Conservation (phyloP, 1,140 invertebrate species). For the Aporrectodea caliginosa region DNA sequence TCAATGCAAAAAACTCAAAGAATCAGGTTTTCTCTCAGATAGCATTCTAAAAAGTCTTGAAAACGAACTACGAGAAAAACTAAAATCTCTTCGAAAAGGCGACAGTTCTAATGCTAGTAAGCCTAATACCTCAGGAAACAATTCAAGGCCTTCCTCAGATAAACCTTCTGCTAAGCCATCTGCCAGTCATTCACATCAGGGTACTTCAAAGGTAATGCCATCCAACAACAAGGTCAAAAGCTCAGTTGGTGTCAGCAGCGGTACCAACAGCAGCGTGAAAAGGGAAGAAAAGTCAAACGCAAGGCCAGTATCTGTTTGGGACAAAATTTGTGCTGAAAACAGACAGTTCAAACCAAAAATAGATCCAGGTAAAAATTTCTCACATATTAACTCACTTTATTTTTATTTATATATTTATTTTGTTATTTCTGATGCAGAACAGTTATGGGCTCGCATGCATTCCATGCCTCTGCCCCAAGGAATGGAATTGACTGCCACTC, state of each 20-base stretch:
- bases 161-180: neutral
- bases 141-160: neutral
- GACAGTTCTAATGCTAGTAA: no score
- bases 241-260: neutral
- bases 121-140: neutral
- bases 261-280: neutral
- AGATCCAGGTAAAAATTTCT: neutral
- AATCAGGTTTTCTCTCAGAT: neutral
- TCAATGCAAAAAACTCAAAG: neutral
- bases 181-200: neutral
- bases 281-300: neutral
- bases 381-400: no score
- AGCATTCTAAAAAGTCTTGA: neutral
- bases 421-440: no score
- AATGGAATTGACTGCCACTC: no score
- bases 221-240: no score
- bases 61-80: neutral
- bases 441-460: no score
- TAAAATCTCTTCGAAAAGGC: neutral
- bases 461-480: no score
- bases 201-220: neutral
- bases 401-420: no score
- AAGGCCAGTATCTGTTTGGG: neutral
- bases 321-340: neutral
- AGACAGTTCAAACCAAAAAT: neutral